phyloP scores from a whole-genome alignment of 2,888 invertebrate species.

The Rhingia rostrata region DNA sequence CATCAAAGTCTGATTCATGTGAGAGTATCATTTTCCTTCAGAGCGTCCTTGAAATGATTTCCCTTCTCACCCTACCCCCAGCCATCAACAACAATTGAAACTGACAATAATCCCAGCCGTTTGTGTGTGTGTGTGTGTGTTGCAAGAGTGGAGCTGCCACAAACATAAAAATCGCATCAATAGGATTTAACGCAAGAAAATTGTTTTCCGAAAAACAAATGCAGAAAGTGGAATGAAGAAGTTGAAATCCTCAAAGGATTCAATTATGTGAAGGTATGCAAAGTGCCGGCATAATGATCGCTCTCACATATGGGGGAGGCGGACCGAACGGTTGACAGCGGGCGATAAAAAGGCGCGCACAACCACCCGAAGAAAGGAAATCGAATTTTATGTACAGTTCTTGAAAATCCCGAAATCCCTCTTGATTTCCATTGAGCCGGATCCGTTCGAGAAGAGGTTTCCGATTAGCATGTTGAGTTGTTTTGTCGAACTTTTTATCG shows the following conservation, averaged over 20 bases:
- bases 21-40: conserved; percentile 58
- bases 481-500: conserved; percentile 49
- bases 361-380: conserved; percentile 51
- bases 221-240: conserved; percentile 7
- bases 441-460: conserved; percentile 40
- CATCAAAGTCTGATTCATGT: conserved; percentile 67
- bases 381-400: conserved; percentile 45
- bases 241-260: conserved; percentile 63
- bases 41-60: conserved; percentile 56
- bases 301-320: conserved; percentile 16
- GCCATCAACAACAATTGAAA: conserved; percentile 19
- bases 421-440: conserved; percentile 52
- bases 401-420: conserved; percentile 15
- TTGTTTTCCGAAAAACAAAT: conserved; percentile 44
- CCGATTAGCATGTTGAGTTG: conserved; percentile 59
- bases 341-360: conserved; percentile 45
- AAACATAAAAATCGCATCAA: conserved; percentile 67
- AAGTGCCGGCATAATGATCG: conserved; percentile 47
- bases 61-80: background rate
- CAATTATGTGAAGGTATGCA: conserved; percentile 60
- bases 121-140: conserved; percentile 41
- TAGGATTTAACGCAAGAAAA: conserved; percentile 59
- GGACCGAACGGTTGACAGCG: conserved; percentile 39
- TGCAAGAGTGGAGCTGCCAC: conserved; percentile 37
- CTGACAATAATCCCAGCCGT: conserved; percentile 49